phyloP scores from a whole-genome alignment of 2,797 vertebrate species.

The Bradypodion ventrale region DNA sequence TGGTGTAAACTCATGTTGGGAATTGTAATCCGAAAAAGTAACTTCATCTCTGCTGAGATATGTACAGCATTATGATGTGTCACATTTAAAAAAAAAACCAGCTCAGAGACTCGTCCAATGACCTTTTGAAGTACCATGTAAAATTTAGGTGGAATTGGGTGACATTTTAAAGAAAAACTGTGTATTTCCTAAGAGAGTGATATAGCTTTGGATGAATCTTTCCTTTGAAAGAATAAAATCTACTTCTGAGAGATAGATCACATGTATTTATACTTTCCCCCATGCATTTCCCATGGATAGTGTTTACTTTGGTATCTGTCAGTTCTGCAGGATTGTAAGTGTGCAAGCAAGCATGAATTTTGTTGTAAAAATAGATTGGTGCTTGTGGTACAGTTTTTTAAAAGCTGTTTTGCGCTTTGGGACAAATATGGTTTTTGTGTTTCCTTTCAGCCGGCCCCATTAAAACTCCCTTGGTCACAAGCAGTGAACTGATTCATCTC shows the following conservation, averaged over 20 bases:
- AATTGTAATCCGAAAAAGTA: background rate
- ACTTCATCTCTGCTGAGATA: background rate
- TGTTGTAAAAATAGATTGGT: conserved; percentile 27
- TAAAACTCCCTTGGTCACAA: conserved; percentile 38
- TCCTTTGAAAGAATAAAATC: background rate
- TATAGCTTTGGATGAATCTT: background rate
- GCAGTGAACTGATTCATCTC: conserved; percentile 27
- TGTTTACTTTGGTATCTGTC: conserved; percentile 24
- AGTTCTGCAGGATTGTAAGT: background rate
- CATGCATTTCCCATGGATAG: background rate
- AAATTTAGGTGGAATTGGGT: background rate
- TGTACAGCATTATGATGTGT: background rate
- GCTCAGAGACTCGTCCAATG: background rate
- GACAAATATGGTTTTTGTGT: conserved; percentile 18
- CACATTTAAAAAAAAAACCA: background rate
- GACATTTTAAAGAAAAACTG: background rate
- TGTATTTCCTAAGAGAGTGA: background rate
- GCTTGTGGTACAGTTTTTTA: conserved; percentile 25
- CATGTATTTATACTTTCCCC: background rate
- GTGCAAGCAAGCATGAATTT: background rate
- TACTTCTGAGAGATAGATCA: background rate
- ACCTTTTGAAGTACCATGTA: no score
- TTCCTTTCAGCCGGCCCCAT: conserved; percentile 20
- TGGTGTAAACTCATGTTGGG: background rate
- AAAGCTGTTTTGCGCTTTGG: conserved; percentile 18